Percentiles rank a stretch among this genome's conserved stretches.
Evolutionary conservation across 2,113 vertebrate species (phyloP).

Genomic region (Anguilla japonica): DNA sequence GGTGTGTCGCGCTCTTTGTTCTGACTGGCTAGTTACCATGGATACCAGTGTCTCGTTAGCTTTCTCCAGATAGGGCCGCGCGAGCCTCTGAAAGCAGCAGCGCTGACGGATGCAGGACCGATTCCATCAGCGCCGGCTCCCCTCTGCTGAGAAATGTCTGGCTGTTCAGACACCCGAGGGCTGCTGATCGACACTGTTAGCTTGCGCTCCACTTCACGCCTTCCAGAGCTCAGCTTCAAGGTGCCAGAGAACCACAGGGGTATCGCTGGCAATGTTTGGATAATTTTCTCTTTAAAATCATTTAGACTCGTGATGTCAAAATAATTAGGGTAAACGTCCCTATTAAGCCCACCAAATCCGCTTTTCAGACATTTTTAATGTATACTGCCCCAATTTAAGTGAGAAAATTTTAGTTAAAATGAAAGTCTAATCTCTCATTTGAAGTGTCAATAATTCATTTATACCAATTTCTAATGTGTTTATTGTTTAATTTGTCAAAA

Average conservation of each 20-base stretch:
- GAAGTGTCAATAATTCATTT: too few species aligned
- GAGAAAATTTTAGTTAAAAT: too few species aligned
- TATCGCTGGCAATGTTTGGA: neutral
- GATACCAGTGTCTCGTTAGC: slow-evolving; percentile 14
- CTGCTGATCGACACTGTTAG: neutral
- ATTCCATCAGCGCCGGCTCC: neutral
- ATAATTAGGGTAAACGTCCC: too few species aligned
- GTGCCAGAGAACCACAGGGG: neutral
- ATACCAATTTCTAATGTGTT: too few species aligned
- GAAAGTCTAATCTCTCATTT: too few species aligned
- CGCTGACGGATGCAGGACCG: neutral
- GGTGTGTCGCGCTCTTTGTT: neutral
- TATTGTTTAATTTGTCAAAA: too few species aligned
- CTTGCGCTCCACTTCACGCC: neutral
- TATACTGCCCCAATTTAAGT: too few species aligned
- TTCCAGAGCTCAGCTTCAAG: neutral
- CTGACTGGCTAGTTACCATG: slow-evolving; percentile 27
- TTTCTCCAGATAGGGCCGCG: neutral
- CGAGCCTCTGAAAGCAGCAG: neutral
- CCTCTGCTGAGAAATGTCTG: slow-evolving; percentile 7
- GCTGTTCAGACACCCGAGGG: neutral
- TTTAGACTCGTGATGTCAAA: neutral
- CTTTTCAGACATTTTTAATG: too few species aligned
- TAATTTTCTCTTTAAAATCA: neutral
- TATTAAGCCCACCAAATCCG: too few species aligned